Percentiles rank a stretch among this genome's conserved stretches.
phyloP scores from a whole-genome alignment of 1,140 invertebrate genomes.

The Gryon sp. region DNA sequence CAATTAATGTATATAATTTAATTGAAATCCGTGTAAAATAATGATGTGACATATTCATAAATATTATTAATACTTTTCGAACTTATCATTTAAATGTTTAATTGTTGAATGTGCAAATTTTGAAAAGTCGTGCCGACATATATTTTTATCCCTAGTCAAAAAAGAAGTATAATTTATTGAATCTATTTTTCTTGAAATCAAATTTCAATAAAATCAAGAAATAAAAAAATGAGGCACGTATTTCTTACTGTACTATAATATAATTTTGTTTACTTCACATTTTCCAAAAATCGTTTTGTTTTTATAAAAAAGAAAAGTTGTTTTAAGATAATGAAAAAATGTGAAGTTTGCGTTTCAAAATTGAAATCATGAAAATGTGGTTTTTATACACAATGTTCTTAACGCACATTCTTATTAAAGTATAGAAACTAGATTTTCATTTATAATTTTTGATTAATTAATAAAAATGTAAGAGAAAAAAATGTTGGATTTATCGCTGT shows the following conservation, averaged over 20 bases:
- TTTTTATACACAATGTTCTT: slow-evolving; percentile 54
- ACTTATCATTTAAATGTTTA: slow-evolving; percentile 31
- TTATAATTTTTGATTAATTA: slow-evolving; percentile 39
- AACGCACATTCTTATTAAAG: slow-evolving; percentile 53
- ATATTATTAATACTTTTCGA: too few relatives aligned
- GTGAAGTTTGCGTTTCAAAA: slow-evolving; percentile 35
- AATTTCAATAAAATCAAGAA: background rate
- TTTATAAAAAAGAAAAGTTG: slow-evolving; percentile 2
- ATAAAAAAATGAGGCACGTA: slow-evolving; percentile 27
- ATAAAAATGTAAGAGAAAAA: slow-evolving; percentile 10
- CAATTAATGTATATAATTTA: too few relatives aligned
- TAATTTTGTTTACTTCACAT: slow-evolving; percentile 34
- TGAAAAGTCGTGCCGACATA: slow-evolving; percentile 23
- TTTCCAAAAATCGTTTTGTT: slow-evolving; percentile 4
- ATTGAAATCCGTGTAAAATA: too few relatives aligned
- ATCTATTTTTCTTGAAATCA: slow-evolving; percentile 15
- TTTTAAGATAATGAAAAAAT: slow-evolving; percentile 25
- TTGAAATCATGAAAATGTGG: slow-evolving; percentile 50
- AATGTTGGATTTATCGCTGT: slow-evolving; percentile 45
- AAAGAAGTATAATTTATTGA: slow-evolving; percentile 33
- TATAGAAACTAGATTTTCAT: slow-evolving; percentile 57
- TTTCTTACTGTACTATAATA: slow-evolving; percentile 42
- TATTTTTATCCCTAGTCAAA: slow-evolving; percentile 57
- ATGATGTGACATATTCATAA: too few relatives aligned
- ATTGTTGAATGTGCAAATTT: slow-evolving; percentile 50